Base-by-base conservation (phyloP, 2,888 invertebrate genomes). In the Eupsilia transversa region DNA sequence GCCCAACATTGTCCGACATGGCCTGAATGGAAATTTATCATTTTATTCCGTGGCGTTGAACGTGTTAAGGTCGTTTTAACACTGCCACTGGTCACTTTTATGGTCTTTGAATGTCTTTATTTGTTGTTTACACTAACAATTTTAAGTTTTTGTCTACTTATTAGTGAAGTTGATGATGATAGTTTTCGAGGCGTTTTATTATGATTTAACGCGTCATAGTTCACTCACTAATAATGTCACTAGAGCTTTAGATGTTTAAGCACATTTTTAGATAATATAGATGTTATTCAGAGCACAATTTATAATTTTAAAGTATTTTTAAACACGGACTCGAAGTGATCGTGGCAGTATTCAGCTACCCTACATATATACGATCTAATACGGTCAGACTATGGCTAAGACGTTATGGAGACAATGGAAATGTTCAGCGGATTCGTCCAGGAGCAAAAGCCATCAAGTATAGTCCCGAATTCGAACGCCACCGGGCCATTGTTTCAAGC, bases 231-330 rank as follows among this genome's bases (percentile, higher is more conserved):
- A 23, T 54, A 54, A 43, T 63, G 12, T 30, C 63, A 63, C 63
- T 30, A 46, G 17, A 30, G 30, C 43, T 46, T 63, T 63, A 63
- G 30, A 63, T 46, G 30, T 46, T 46, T 30, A 46, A 23, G 63
- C 30, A 30, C 63, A 43, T 30, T 30, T 63, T 46, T 46, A 63
- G 43, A 63, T 46, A 23, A 41, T 6, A 27, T 61, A 1, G n/a
- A 12, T 61, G 41, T 27, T 7, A 41, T 41, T 41, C 38, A 41
- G 17, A 41, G 14, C 38, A 41, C 41, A 5, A 41, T 60, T 60
- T n/a, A 60, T 38, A 60, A n/a, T 60, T 57, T 57, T 57, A 33
- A 57, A 57, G 33, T 57, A 57, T 57, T 57, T 57, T 57, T 33
- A 57, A 57, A 57, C 57, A 33, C 33, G 20, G 57, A 57, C 57